These are phyloP conservation scores for Carcinoscorpius rotundicauda DNA, from an alignment of 1,140 invertebrate genomes.

Conservation along the genomic window DNA sequence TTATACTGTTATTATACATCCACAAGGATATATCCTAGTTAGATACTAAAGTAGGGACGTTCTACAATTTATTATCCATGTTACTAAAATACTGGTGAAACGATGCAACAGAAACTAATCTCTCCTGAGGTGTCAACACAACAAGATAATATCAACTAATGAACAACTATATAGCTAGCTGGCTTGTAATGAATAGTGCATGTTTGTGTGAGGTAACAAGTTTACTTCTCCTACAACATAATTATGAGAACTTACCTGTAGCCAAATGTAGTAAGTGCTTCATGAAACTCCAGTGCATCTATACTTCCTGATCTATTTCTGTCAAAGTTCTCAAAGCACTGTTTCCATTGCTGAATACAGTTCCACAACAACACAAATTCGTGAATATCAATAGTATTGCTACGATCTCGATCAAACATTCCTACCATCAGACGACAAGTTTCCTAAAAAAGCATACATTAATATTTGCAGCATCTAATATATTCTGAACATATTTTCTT, in stretches of 20 bases:
- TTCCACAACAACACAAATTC: constrained; percentile 78
- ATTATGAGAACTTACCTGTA: constrained; percentile 30
- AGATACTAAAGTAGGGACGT: no score
- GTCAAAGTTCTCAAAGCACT: constrained; percentile 33
- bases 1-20: no score
- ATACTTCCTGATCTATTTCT: constrained; percentile 36
- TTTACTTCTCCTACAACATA: not conserved
- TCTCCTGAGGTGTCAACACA: no score
- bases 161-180: no score
- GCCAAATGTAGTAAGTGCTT: constrained; percentile 34
- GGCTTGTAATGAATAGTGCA: constrained; percentile 1
- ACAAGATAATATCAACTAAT: no score
- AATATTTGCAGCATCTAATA: no score
- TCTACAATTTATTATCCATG: no score
- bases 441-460: constrained; percentile 35
- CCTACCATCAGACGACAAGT: constrained; percentile 83
- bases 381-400: constrained; percentile 69
- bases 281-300: constrained; percentile 31
- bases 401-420: constrained; percentile 77
- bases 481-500: no score
- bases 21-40: no score
- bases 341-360: constrained; percentile 80
- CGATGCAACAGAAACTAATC: no score
- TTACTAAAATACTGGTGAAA: no score
- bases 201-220: not conserved